Base-by-base conservation (phyloP, 2,797 vertebrate species). In the Denticeps clupeoides region DNA sequence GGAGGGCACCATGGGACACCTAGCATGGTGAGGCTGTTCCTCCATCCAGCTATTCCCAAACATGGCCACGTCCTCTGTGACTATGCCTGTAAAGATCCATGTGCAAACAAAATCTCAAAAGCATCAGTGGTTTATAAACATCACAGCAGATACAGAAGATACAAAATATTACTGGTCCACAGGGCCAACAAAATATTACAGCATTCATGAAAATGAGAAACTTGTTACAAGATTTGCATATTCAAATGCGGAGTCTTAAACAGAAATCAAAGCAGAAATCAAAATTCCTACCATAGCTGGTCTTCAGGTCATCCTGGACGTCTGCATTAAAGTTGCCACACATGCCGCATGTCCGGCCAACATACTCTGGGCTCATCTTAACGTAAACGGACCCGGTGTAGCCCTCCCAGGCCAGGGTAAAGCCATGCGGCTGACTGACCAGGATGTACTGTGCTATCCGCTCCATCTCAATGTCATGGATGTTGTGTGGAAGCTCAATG, bases 261-360 rank as follows among this genome's bases (percentile, higher is more conserved):
- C 2, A 47, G 25, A 41, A 4, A 16, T 11, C 4, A 5, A 10
- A 4, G 4, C 18, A 8, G 9, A 15, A 7, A 9, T 9, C 33
- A 37, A 37, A 19, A 18, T 7, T 31, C 81, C 72, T 65, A 90
- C 93, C 92, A 7, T 88, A 94, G 62, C 92, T 96, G 3, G 93
- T 97, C 73, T 80, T 82, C 55, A 96, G 78, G 56, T 98, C 94
- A 28, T 98, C 94, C 54, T 91, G 87, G 19, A 89, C 62, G 37
- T 93, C 61, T 1, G 91, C 93, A 5, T 98, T 97, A 59, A 94
- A 94, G 69, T 97, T 96, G 4, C 94, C 94, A 55, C 94, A 98
- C 27, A 97, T 54, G 1, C 94, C 94, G 0, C 74, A 91, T 1
- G 89, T 89, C 63, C 87, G 80, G 32, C 89, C 90, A 47, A 95